Evolutionary conservation across 2,888 invertebrate genomes (phyloP), one percentile per base, ranked within the genome.

Genomic region (Melinaea menophilus): DNA sequence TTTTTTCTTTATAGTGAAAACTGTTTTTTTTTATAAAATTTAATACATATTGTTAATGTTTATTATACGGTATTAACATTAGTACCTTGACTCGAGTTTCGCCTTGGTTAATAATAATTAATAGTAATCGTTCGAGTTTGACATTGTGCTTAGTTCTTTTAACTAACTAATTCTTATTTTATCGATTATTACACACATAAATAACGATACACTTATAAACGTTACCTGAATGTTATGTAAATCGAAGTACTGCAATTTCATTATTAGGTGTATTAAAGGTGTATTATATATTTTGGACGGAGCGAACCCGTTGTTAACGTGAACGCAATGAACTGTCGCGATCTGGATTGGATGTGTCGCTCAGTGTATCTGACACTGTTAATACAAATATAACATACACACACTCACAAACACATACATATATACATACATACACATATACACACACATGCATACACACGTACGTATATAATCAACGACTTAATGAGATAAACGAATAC

Each of bases 331-430:
- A 54, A 58, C 35, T 47, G 41, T 57, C 54, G 41, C 51, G 33
- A 35, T 59, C 57, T 65, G 57, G 56, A 65, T 65, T 59, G 59
- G 57, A 60, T 55, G 33, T 54, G 47, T 59, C 65, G 59, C 13
- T 65, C 59, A 59, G 46, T 33, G n/a, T n/a, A 41, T 5, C 41
- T 3, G 41, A 41, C 41, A 7, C 11, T 41, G 41, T 37, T 5
- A 41, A 41, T 9, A 41, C 22, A 22, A 22, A 22, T 22, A 22
- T 22, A 22, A 22, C 22, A 22, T 1, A 22, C 22, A 22, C 22
- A 22, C 22, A 22, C 22, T 22, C 22, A 22, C 22, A 22, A 0
- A 22, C 1, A 22, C 1, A 22, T 1, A 22, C 22, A 22, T 1
- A 22, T 1, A 22, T 22, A 22, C 22, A 22, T 22, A 22, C 22